These are phyloP conservation scores for Sphaerophoria rueppellii DNA, from an alignment of 2,888 invertebrate species.

Conservation along the genomic window DNA sequence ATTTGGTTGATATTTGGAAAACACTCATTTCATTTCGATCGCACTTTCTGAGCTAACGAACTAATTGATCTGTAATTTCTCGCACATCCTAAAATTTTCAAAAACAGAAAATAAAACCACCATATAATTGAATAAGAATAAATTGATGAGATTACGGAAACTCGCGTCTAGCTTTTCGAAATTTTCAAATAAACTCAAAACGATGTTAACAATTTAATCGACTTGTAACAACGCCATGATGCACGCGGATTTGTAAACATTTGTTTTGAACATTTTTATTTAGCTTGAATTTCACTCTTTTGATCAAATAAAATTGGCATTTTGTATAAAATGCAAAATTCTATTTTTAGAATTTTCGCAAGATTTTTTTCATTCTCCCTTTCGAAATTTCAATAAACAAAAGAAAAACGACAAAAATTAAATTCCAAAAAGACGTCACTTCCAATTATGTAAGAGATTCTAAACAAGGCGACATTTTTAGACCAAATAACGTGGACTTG, in stretches of 20 bases:
- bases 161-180: slow-evolving; percentile 6
- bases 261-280: slow-evolving; percentile 37
- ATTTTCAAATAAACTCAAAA: neutral
- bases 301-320: slow-evolving; percentile 12
- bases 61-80: slow-evolving; percentile 20
- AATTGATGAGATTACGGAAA: slow-evolving; percentile 9
- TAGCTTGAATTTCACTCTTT: slow-evolving; percentile 47
- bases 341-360: slow-evolving; percentile 52
- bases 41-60: slow-evolving; percentile 3
- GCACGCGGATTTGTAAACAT: slow-evolving; percentile 35
- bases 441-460: slow-evolving; percentile 56
- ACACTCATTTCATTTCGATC: slow-evolving; percentile 17
- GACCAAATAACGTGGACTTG: slow-evolving; percentile 42
- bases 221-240: slow-evolving; percentile 28
- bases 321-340: slow-evolving; percentile 44
- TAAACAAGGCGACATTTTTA: slow-evolving; percentile 38
- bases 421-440: slow-evolving; percentile 23
- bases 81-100: neutral
- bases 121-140: slow-evolving; percentile 19
- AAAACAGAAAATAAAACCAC: neutral
- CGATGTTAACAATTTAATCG: slow-evolving; percentile 2
- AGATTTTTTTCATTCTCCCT: slow-evolving; percentile 29
- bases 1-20: slow-evolving; percentile 1
- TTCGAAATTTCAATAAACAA: slow-evolving; percentile 21
- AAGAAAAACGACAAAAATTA: slow-evolving; percentile 23